These are phyloP conservation scores for Scaptodrosophila lebanonensis DNA, from an alignment of 1,140 invertebrate species.

Conservation along the genomic window DNA sequence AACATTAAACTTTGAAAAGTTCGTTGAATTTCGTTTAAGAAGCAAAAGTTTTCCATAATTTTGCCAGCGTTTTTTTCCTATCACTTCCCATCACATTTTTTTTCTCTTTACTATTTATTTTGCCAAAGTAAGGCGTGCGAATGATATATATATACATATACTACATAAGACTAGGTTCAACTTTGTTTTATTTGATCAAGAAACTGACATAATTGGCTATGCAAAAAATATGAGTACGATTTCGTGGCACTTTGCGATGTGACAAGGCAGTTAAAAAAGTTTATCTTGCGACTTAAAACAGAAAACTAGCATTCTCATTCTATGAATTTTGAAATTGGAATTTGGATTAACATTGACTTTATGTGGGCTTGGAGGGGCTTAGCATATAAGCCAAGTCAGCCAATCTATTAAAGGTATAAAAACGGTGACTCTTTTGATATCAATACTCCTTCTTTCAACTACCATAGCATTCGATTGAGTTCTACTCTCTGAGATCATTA, in stretches of 20 bases:
- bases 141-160: conserved; percentile 35
- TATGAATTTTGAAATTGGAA: too few species aligned
- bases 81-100: not conserved
- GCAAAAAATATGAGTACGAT: conserved; percentile 23
- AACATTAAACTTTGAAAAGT: conserved; percentile 68
- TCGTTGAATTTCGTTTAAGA: conserved; percentile 27
- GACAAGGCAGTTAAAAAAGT: conserved; percentile 48
- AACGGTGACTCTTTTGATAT: not conserved
- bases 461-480: not conserved
- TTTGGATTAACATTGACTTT: too few species aligned
- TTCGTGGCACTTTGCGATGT: conserved; percentile 21
- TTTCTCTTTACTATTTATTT: conserved; percentile 46
- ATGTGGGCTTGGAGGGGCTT: conserved; percentile 26
- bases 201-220: conserved; percentile 70
- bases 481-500: too few species aligned
- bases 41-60: conserved; percentile 63
- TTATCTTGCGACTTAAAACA: conserved; percentile 31
- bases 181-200: conserved; percentile 67
- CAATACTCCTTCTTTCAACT: not conserved
- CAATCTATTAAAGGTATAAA: conserved; percentile 1
- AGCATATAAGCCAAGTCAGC: conserved; percentile 5
- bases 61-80: conserved; percentile 24
- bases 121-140: too few species aligned
- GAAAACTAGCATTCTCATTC: conserved; percentile 30
- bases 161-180: conserved; percentile 39